Percentiles rank a stretch among this genome's conserved stretches.
Evolutionary conservation across 2,797 vertebrate species (phyloP).

Genomic region (Oreochromis mossambicus): DNA sequence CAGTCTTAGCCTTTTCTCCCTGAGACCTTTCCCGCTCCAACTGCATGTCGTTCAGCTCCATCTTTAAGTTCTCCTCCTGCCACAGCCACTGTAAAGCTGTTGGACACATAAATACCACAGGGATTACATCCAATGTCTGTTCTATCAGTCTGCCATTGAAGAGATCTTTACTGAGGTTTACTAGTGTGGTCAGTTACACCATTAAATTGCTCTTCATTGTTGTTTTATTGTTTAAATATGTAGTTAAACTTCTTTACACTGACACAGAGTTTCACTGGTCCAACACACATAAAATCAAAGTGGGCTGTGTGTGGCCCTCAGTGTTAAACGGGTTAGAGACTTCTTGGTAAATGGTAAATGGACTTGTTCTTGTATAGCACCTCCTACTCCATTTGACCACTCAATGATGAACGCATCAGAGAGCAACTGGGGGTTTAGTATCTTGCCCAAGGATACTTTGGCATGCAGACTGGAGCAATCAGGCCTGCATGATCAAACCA

Average conservation of each 20-base stretch:
- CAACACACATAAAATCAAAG: not conserved
- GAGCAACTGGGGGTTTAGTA: no score
- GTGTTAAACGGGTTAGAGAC: not conserved
- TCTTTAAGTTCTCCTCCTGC: slow-evolving; percentile 68
- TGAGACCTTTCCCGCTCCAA: slow-evolving; percentile 60
- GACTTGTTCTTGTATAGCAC: no score
- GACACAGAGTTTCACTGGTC: not conserved
- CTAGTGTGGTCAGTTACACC: not conserved
- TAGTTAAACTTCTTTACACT: not conserved
- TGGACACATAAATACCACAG: not conserved
- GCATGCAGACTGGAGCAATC: no score
- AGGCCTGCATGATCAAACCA: no score
- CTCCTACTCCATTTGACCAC: no score
- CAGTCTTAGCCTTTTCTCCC: slow-evolving; percentile 61
- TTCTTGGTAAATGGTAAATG: no score
- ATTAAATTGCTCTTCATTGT: not conserved
- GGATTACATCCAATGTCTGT: not conserved
- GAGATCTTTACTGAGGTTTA: not conserved
- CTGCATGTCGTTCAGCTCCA: slow-evolving; percentile 77
- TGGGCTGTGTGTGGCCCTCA: not conserved
- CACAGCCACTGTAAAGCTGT: slow-evolving; percentile 78
- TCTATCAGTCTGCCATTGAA: not conserved
- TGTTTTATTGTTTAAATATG: not conserved
- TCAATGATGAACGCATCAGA: no score
- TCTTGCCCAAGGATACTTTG: no score